Evolutionary conservation across 2,113 vertebrate species (phyloP), one percentile per base, ranked within the genome.

Genomic region (Centropus bengalensis): DNA sequence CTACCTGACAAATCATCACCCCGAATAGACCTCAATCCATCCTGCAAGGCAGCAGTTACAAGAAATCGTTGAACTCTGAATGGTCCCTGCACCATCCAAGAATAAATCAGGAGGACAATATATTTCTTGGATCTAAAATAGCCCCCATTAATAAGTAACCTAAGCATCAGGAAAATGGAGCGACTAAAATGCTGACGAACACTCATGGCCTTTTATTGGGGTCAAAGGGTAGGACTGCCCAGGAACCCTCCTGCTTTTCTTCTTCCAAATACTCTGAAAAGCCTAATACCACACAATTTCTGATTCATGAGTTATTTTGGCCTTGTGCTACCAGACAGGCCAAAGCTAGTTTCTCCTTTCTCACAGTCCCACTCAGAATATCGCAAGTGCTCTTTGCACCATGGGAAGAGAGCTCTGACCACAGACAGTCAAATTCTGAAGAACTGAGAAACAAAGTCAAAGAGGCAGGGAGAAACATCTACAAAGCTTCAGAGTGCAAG

Each of bases 71-170:
- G 89, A 96, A 88, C 33, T 63, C 58, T 80, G 75, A 95, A 90
- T 93, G 47, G 67, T 88, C 84, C 86, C 90, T 77, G 85, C 42
- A 55, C 42, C 87, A 93, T 92, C 70, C 67, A 82, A 94, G 75
- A 93, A 97, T 96, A 96, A 97, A 97, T 97, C 96, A 97, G 87
- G 80, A 91, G 51, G 71, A 91, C 96, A 95, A 95, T 97, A 94
- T 95, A 97, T 95, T 95, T 96, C 94, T 95, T 78, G 91, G 93
- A 95, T 70, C 93, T 96, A 70, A 93, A 96, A 85, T 87, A 95
- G 87, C 75, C 88, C 88, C 85, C 93, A 95, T 96, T 93, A 97
- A 95, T 96, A 96, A 95, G 93, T 95, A 95, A 95, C 96, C 93
- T 36, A 94, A 97, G 94, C 95, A 96, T 95, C 78, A 95, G 79